Base-by-base conservation (phyloP, 2,888 invertebrate genomes). In the Polylopha cassiicola region DNA sequence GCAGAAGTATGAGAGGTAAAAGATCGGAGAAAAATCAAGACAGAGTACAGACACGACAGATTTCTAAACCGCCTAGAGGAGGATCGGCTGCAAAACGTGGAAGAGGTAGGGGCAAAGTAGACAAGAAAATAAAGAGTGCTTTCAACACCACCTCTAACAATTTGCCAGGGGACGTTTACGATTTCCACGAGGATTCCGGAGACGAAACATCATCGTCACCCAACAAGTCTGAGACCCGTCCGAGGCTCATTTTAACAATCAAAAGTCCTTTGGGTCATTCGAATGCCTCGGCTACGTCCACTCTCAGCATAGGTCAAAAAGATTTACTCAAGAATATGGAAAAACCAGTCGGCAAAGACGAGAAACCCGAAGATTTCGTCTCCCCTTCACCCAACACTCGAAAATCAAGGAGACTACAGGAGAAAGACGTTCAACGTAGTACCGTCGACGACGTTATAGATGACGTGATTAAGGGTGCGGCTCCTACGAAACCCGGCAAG, bases 401-500 rank as follows among this genome's bases (percentile, higher is more conserved):
- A 32, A 95, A 95, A 70, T 95, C 95, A 0, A 87, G 92, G 39
- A 87, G 95, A 44, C 76, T 95, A 36, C 92, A 92, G 59, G 94
- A 94, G 63, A 91, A 91, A 61, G 93, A 93, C 59, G 90, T 89
- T 30, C 89, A 89, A 48, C 87, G 93, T 43, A 93, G 88, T 44
- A 92, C 93, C 1, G 89, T 95, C 5, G 97, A 97, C 64, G 95
- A 95, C 55, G 90, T 94, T 7, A 95, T 96, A 48, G 97, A 97
- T 52, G 95, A 97, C 61, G 95, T 95, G 0, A 91, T 95, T 1
- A 90, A 94, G 50, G 92, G 93, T 43, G 79, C 89, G 0, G 55
- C 61, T 4, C 62, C 57, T 28, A 65, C 17, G 52, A 84, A 60
- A 52, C 44, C 44, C 14, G 71, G 44, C 9, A 74, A 70, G 41